Evolutionary conservation across 2,113 vertebrate species (phyloP), one percentile per base, ranked within the genome.

Genomic region (Ahaetulla prasina): DNA sequence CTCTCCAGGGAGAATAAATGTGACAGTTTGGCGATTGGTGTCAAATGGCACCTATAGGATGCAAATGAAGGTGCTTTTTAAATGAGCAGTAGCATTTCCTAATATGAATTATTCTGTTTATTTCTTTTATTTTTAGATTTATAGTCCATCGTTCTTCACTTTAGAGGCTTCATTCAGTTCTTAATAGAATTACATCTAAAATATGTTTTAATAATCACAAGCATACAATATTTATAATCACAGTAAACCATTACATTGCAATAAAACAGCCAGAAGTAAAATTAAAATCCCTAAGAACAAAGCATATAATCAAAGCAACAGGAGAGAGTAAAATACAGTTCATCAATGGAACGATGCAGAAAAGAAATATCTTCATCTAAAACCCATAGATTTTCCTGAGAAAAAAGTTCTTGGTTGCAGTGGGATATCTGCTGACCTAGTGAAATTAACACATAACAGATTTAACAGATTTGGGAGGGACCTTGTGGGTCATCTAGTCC

Each of bases 241-340:
- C 27, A 50, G 52, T 30, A 57, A 91, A 12, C 53, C 23, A 47
- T 88, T 50, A 88, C 47, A 92, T 55, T 52, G 80, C 39, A 89
- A 55, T 55, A 47, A 89, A 92, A 92, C 7, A 80, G 63, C 87
- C 68, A 92, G 91, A 89, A 87, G 16, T 89, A 88, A 92, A 89
- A 92, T 55, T 45, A 84, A 89, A 89, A 84, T 9, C 16, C 47
- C 53, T 89, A 55, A 84, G 52, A 35, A 45, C 10, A 80, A 54
- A 84, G 1, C 22, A 18, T 30, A 30, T 63, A 92, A 87, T 88
- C n/a, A 92, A 68, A 92, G 54, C 6, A 43, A 25, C 14, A 50
- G 55, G 25, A 5, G 74, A 54, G 35, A 55, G 50, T 43, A 43
- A n/a, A 74, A 22, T 35, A 80, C 27, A 47, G 45, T 91, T 86